phyloP scores from a whole-genome alignment of 2,888 invertebrate genomes.

The Miltochrista miniata region DNA sequence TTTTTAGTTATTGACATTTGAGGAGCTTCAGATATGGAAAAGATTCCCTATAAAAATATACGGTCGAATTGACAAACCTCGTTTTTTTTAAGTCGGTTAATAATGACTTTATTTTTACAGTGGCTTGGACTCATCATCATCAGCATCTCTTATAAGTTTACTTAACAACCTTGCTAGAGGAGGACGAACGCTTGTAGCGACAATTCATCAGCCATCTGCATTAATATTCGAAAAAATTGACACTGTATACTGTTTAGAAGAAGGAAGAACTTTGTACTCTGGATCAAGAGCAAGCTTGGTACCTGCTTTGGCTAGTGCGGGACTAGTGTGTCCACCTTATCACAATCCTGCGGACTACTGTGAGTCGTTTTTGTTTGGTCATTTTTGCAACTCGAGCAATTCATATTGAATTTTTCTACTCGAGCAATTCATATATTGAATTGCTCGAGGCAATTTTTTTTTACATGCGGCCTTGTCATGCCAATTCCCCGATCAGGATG shows the following conservation, averaged over 20 bases:
- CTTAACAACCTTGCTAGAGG: constrained; percentile 92
- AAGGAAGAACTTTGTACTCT: constrained; percentile 93
- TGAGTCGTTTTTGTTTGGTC: constrained; percentile 74
- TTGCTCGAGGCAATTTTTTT: no score
- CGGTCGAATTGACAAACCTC: no score
- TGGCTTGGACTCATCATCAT: constrained; percentile 95
- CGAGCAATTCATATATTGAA: no score
- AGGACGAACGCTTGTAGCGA: constrained; percentile 95
- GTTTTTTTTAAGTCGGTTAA: no score
- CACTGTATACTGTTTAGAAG: constrained; percentile 92
- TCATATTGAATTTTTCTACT: no score
- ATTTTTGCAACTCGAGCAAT: no score
- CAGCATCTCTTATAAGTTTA: constrained; percentile 91
- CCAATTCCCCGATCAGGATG: no score
- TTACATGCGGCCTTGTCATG: no score
- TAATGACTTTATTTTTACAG: constrained; percentile 72
- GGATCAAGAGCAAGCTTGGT: constrained; percentile 89
- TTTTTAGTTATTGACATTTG: no score
- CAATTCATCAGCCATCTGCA: constrained; percentile 97
- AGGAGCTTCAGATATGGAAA: no score
- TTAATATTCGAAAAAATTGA: constrained; percentile 97
- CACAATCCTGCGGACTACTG: constrained; percentile 98
- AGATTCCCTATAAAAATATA: no score
- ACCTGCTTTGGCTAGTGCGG: constrained; percentile 89
- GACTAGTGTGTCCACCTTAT: constrained; percentile 93